phyloP scores from a whole-genome alignment of 2,888 invertebrate species.

The Drosophila siamana region DNA sequence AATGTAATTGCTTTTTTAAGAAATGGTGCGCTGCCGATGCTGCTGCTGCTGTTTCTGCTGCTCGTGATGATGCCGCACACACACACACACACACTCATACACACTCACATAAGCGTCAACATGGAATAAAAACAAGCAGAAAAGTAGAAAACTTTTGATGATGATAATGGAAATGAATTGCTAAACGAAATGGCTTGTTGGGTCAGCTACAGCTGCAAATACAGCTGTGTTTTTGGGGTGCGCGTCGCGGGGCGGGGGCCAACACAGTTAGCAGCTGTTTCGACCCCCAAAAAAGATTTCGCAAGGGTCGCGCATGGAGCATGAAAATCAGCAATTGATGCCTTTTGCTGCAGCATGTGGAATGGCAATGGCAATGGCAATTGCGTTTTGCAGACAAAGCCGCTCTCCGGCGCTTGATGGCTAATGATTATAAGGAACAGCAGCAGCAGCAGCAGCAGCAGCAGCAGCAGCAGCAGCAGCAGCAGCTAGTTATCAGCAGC shows the following conservation, averaged over 20 bases:
- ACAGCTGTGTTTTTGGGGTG: constrained; percentile 5
- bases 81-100: constrained; percentile 28
- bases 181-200: constrained; percentile 45
- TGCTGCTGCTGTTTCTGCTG: constrained; percentile 18
- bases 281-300: constrained; percentile 17
- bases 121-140: constrained; percentile 51
- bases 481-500: constrained; percentile 59
- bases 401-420: constrained; percentile 38
- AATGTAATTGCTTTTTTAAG: constrained; percentile 84
- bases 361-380: constrained; percentile 17
- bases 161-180: constrained; percentile 82
- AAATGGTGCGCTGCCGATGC: constrained; percentile 55
- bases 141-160: constrained; percentile 76
- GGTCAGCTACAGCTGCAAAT: constrained; percentile 35
- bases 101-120: constrained; percentile 51
- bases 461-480: constrained; percentile 29
- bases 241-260: too few species aligned
- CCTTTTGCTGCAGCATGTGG: constrained; percentile 45
- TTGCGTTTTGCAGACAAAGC: constrained; percentile 28
- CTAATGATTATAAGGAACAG: constrained; percentile 60
- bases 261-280: constrained; percentile 70
- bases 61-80: constrained; percentile 55
- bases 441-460: constrained; percentile 17
- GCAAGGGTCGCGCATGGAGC: constrained; percentile 26
- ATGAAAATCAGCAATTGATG: constrained; percentile 57